phyloP scores from a whole-genome alignment of 2,797 vertebrate species.

The Heliangelus exortis region DNA sequence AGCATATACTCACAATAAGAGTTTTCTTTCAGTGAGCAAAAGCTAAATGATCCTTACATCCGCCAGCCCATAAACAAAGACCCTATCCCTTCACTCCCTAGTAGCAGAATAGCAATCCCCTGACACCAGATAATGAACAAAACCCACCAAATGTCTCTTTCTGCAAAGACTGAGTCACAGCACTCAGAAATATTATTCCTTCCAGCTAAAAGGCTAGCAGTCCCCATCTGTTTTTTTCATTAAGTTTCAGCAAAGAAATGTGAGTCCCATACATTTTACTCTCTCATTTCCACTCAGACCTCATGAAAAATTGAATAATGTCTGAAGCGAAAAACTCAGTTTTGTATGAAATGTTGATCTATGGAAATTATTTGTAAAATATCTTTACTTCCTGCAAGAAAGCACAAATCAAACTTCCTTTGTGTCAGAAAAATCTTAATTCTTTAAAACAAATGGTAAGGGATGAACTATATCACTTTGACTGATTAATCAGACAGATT shows the following conservation, averaged over 20 bases:
- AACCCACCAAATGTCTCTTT: neutral
- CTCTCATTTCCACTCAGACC: conserved; percentile 20
- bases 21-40: conserved; percentile 6
- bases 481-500: neutral
- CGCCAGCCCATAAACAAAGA: neutral
- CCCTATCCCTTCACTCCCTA: neutral
- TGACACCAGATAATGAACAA: conserved; percentile 20
- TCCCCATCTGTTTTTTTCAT: conserved; percentile 49
- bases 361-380: conserved; percentile 24
- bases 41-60: conserved; percentile 8
- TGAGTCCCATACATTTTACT: conserved; percentile 22
- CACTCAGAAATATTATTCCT: conserved; percentile 39
- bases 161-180: neutral
- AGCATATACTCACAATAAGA: neutral
- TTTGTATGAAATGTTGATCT: neutral
- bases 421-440: neutral
- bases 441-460: conserved; percentile 15
- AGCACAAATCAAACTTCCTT: conserved; percentile 5
- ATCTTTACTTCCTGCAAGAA: conserved; percentile 7
- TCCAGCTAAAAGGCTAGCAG: conserved; percentile 9
- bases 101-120: conserved; percentile 15
- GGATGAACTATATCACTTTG: neutral
- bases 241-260: conserved; percentile 37
- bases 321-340: neutral
- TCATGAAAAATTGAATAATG: conserved; percentile 35